phyloP scores from a whole-genome alignment of 2,113 vertebrate genomes.

The Pitta sordida region DNA sequence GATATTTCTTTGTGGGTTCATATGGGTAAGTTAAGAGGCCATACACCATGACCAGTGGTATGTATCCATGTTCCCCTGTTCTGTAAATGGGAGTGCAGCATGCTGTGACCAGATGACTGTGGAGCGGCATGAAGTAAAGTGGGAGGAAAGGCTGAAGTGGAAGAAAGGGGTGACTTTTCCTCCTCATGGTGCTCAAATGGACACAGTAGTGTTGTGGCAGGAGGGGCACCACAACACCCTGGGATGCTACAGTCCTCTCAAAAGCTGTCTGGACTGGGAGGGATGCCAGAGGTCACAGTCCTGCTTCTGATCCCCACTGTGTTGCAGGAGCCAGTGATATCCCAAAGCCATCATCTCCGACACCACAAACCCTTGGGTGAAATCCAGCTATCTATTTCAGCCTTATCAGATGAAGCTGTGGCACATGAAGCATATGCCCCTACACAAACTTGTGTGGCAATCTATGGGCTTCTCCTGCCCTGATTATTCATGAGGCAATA shows the following conservation, averaged over 20 bases:
- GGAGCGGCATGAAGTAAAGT: neutral
- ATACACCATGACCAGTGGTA: rapidly evolving
- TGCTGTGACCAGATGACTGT: rapidly evolving
- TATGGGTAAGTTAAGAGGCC: rapidly evolving
- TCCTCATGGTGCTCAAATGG: neutral
- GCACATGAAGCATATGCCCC: neutral
- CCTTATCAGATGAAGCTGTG: neutral
- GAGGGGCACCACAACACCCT: neutral
- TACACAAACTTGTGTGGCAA: neutral
- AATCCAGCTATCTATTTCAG: neutral
- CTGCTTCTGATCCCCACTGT: neutral
- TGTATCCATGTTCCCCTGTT: neutral
- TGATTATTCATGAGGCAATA: slow-evolving; percentile 6
- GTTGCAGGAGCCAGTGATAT: rapidly evolving
- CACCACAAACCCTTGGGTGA: neutral
- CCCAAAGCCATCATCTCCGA: rapidly evolving
- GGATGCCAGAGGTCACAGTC: neutral
- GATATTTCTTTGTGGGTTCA: neutral
- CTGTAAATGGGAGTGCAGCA: neutral
- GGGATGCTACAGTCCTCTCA: neutral
- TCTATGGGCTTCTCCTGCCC: neutral
- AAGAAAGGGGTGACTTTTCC: neutral
- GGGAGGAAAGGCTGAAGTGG: neutral
- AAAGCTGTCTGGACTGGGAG: neutral
- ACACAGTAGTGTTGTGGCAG: neutral